Base-by-base conservation (phyloP, 2,113 vertebrate genomes). In the Crotalus horridus region DNA sequence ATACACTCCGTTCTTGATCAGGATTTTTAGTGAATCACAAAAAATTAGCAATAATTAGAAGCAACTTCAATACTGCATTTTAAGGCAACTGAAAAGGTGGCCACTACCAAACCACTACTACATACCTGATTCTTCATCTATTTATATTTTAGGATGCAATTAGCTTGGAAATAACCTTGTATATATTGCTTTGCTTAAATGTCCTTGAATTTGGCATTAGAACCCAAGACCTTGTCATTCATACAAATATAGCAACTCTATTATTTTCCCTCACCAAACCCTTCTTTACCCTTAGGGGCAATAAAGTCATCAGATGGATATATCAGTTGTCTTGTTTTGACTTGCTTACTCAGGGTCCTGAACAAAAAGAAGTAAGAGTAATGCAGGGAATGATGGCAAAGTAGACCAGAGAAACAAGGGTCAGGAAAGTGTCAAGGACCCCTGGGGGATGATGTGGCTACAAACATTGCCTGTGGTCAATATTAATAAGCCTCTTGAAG, bases 161-260 rank as follows among this genome's bases (percentile, higher is more conserved):
- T 92, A 0, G 96, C 93, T 94, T 1, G 94, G 94, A 95, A 95
- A 95, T 98, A 98, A 96, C 98, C 97, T 98, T 98, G 98, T 94
- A 97, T 94, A 93, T 96, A 94, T 96, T 96, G 95, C 96, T 97
- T 96, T 97, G 96, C 96, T 97, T 97, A 93, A 56, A 93, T 86
- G 97, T 96, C 98, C 98, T 98, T 98, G 97, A 96, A 96, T 90
- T 95, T 96, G 93, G 95, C 96, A 98, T 98, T 98, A 96, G 97
- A 94, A 95, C 94, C 96, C 88, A 97, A 97, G 95, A 97, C 29
- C 59, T 96, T 59, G 0, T 0, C 90, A 97, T 96, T 95, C 96
- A 95, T 94, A 96, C 94, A 94, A 96, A 96, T 96, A 96, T 86
- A 94, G 91, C 56, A 97, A 93, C 92, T 96, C 92, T 97, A 97